A percentile compares a stretch with the other conserved stretches of the same genome.
Evolutionary conservation across 2,797 vertebrate species (phyloP).

Genomic region (Spatula clypeata): DNA sequence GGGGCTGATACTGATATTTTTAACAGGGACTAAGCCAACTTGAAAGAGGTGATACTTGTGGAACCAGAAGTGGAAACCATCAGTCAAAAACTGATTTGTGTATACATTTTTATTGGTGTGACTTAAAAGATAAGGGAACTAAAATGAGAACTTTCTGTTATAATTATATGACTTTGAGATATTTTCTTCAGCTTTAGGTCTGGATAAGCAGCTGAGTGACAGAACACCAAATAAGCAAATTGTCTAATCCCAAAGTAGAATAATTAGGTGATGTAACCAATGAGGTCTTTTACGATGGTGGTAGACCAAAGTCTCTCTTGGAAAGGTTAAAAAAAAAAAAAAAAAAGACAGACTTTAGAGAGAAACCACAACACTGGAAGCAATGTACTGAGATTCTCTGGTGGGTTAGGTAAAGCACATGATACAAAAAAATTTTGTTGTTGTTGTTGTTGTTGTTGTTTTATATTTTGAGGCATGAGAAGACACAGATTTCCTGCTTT

Average conservation of each 20-base stretch:
- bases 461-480: constrained; percentile 46
- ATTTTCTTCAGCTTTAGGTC: neutral
- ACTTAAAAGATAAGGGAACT: neutral
- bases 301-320: neutral
- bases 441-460: neutral
- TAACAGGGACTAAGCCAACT: neutral
- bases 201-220: neutral
- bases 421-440: neutral
- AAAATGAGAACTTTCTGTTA: neutral
- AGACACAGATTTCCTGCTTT: constrained; percentile 61
- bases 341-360: neutral
- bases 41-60: neutral
- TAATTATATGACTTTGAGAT: neutral
- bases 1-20: neutral
- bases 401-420: neutral
- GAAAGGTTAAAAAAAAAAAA: neutral
- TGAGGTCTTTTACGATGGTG: neutral
- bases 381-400: neutral
- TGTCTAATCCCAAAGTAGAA: neutral
- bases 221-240: neutral
- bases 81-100: neutral
- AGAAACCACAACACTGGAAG: neutral
- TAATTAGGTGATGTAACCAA: neutral
- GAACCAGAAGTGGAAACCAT: neutral
- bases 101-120: neutral